Base-by-base conservation (phyloP, 2,113 vertebrate species). In the Labeo rohita region DNA sequence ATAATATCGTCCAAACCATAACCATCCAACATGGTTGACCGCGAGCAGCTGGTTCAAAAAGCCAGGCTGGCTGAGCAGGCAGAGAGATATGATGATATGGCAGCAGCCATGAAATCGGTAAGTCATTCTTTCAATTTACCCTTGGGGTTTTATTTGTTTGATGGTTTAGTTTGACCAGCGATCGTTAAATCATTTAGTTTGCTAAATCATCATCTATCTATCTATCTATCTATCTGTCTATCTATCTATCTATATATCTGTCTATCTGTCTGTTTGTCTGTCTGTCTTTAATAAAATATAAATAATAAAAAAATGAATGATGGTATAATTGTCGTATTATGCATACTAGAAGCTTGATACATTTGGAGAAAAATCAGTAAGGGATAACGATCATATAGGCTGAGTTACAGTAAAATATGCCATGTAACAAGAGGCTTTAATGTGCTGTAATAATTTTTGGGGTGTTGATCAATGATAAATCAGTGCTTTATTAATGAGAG, bases 21-120 rank as follows among this genome's bases (percentile, higher is more conserved):
- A 84, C 90, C 49, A 86, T 91, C 88, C 93, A 94, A 86, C 36
- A 99, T 99, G 98, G 97, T 98, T 92, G 97, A 98, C 92, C 97
- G 97, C 94, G 97, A 99, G 96, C 97, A 99, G 96, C 96, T 99
- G 96, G 97, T 99, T 94, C 97, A 98, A 95, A 99, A 98, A 97
- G 97, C 97, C 95, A 97, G 97, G 96, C 96, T 99, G 95, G 98
- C 97, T 84, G 97, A 99, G 92, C 98, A 99, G 95, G 97, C 98
- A 91, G 98, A 99, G 94, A 93, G 98, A 90, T 99, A 99, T 91
- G 97, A 99, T 93, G 97, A 99, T 92, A 99, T 99, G 97, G 98
- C 97, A 92, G 97, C 97, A 90, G 97, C 98, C 92, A 98, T 99
- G 98, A 99, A 99, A 94, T 97, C 98, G 96, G 98, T 98, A 95